Conservation (phyloP, 2,888 invertebrate species). For the Clivina fossor region DNA sequence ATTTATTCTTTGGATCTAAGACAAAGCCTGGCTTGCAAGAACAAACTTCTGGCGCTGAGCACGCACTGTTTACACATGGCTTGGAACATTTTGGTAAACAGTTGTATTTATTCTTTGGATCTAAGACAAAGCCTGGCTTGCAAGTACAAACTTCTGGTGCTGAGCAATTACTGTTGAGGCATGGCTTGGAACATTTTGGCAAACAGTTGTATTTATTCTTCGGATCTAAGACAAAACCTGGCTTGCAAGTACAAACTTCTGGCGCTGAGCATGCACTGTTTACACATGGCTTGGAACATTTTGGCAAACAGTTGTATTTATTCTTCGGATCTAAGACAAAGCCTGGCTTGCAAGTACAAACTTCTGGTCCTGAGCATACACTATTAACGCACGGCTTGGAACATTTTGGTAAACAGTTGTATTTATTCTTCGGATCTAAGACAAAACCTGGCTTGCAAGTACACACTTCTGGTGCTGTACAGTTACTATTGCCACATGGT, state of each 20-base stretch:
- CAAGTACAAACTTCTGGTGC: conserved; percentile 49
- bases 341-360: conserved; percentile 47
- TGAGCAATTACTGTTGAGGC: conserved; percentile 52
- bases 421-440: conserved; percentile 26
- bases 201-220: conserved; percentile 37
- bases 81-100: conserved; percentile 46
- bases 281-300: conserved; percentile 41
- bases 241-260: conserved; percentile 48
- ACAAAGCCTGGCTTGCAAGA: conserved; percentile 41
- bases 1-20: conserved; percentile 14
- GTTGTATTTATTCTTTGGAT: conserved; percentile 39
- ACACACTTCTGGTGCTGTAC: conserved; percentile 40
- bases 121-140: conserved; percentile 36
- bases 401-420: conserved; percentile 48
- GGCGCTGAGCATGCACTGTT: conserved; percentile 43
- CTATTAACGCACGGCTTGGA: conserved; percentile 46
- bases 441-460: conserved; percentile 44
- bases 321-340: conserved; percentile 24
- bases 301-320: conserved; percentile 29
- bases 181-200: conserved; percentile 37
- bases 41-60: conserved; percentile 37
- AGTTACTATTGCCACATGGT: conserved; percentile 41
- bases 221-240: conserved; percentile 34
- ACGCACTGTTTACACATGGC: conserved; percentile 48
- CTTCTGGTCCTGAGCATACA: conserved; percentile 42